phyloP scores from a whole-genome alignment of 2,797 vertebrate genomes.

The Mionectes olivaceus region DNA sequence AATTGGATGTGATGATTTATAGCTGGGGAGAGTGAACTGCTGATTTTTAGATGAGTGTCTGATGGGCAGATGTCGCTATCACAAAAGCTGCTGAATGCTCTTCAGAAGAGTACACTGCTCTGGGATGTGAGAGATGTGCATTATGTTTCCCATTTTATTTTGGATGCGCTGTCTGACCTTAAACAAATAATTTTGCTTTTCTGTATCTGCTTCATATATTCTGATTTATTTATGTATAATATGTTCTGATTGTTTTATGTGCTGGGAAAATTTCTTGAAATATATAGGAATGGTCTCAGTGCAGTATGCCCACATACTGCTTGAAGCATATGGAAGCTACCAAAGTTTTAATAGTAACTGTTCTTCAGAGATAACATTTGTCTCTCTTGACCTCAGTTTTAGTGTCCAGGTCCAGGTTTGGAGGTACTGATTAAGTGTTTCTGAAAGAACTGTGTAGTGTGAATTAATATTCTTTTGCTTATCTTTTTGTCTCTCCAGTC shows the following conservation, averaged over 20 bases:
- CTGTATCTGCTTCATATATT: neutral
- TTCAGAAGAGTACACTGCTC: neutral
- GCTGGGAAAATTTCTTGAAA: neutral
- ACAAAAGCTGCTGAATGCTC: neutral
- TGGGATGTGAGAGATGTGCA: neutral
- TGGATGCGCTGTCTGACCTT: neutral
- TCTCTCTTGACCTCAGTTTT: neutral
- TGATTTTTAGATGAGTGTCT: neutral
- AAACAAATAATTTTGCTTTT: neutral
- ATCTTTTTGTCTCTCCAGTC: neutral
- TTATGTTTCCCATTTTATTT: neutral
- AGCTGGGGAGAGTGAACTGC: neutral
- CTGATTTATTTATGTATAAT: neutral
- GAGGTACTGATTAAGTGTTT: neutral
- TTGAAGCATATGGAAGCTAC: neutral
- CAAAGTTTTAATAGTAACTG: neutral
- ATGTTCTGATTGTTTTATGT: neutral
- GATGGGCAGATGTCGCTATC: neutral
- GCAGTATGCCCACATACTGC: neutral
- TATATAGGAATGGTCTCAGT: neutral
- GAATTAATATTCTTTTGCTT: neutral
- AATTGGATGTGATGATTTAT: slow-evolving; percentile 17
- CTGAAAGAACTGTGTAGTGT: neutral
- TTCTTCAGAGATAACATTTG: neutral
- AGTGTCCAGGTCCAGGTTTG: neutral